phyloP scores from a whole-genome alignment of 2,113 vertebrate species.

The Haemorhous mexicanus region DNA sequence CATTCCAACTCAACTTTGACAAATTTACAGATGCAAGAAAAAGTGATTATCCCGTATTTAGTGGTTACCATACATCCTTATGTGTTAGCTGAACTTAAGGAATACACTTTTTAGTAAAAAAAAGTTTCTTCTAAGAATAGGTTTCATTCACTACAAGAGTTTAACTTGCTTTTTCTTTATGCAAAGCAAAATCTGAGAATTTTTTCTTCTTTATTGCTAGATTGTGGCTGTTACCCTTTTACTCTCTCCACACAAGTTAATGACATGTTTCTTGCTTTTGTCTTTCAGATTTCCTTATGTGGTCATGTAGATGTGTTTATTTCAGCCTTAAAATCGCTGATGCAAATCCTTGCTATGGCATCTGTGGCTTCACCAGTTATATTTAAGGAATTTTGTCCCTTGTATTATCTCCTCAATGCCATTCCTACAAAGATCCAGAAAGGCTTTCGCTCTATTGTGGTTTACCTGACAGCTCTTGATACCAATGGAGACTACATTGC shows the following conservation, averaged over 20 bases:
- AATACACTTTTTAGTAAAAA: not conserved
- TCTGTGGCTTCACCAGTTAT: slow-evolving; percentile 59
- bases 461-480: slow-evolving; percentile 94
- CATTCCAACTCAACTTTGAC: not conserved
- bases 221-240: not conserved
- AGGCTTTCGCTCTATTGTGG: slow-evolving; percentile 90
- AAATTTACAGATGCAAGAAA: not conserved
- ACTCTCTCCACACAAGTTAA: not conserved
- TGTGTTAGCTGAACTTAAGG: not conserved
- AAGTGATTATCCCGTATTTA: not conserved
- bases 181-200: not conserved
- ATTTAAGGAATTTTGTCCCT: slow-evolving; percentile 92
- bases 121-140: not conserved
- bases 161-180: not conserved
- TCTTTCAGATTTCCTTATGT: slow-evolving; percentile 52
- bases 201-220: not conserved
- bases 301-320: not conserved
- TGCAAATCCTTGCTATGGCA: slow-evolving; percentile 77
- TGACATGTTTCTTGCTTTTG: not conserved
- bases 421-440: slow-evolving; percentile 94
- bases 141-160: not conserved
- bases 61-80: not conserved
- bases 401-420: slow-evolving; percentile 90
- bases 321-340: not conserved
- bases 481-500: slow-evolving; percentile 92